These are phyloP conservation scores for Dolomedes plantarius DNA, from an alignment of 2,888 invertebrate species.

Conservation along the genomic window DNA sequence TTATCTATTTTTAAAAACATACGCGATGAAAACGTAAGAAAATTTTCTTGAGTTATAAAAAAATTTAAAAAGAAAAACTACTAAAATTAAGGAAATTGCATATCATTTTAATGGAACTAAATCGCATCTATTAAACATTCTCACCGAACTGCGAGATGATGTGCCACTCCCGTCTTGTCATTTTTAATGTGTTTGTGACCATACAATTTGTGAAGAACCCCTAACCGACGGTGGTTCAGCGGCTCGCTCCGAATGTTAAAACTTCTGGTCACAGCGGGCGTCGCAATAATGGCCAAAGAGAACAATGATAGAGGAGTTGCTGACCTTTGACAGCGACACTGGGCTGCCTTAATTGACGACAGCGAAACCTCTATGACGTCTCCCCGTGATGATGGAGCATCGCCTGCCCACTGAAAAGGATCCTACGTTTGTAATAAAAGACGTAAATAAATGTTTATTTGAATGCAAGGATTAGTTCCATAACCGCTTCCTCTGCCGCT, in stretches of 20 bases:
- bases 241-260: slow-evolving; percentile 21
- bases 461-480: slow-evolving; percentile 23
- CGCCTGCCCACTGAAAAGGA: not conserved
- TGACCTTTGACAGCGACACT: slow-evolving; percentile 56
- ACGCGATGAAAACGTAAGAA: too few relatives aligned
- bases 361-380: slow-evolving; percentile 30
- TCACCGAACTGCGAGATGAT: too few relatives aligned
- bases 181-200: too few relatives aligned
- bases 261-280: slow-evolving; percentile 59
- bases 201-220: slow-evolving; percentile 16
- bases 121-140: too few relatives aligned
- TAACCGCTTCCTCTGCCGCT: not conserved
- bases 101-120: too few relatives aligned
- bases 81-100: too few relatives aligned
- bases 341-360: slow-evolving; percentile 61
- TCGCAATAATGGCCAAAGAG: slow-evolving; percentile 52
- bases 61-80: too few relatives aligned
- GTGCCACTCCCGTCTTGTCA: too few relatives aligned
- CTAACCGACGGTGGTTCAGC: not conserved
- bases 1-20: too few relatives aligned
- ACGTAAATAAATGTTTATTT: slow-evolving; percentile 38
- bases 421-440: slow-evolving; percentile 35
- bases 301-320: slow-evolving; percentile 59
- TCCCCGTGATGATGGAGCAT: slow-evolving; percentile 28
- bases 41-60: too few relatives aligned